These are phyloP conservation scores for Gonioctena quinquepunctata DNA, from an alignment of 1,140 invertebrate genomes.

Conservation along the genomic window DNA sequence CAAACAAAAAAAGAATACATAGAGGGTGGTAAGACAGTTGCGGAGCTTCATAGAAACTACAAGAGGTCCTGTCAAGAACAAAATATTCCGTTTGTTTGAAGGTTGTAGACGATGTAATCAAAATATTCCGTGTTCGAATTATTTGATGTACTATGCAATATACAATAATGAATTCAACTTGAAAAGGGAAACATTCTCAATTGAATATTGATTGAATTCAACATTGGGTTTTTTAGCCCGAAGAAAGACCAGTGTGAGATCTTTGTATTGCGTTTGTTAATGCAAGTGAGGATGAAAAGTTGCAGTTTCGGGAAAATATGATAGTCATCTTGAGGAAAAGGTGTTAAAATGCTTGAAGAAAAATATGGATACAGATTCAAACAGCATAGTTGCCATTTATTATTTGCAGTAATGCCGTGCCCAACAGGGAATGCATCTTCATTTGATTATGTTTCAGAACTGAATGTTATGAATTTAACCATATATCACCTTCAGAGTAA, in stretches of 20 bases:
- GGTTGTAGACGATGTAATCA: too few species aligned
- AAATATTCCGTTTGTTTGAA: background rate
- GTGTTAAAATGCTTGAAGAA: conserved; percentile 45
- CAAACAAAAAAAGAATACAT: conserved; percentile 36
- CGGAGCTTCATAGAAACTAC: conserved; percentile 20
- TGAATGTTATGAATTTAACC: background rate
- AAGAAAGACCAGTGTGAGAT: conserved; percentile 55
- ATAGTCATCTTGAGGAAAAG: conserved; percentile 42
- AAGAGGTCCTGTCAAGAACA: background rate
- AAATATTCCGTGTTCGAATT: background rate
- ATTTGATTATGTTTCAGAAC: conserved; percentile 12
- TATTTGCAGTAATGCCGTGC: conserved; percentile 43
- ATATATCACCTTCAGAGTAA: too few species aligned
- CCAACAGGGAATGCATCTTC: conserved; percentile 38
- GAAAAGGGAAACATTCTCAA: too few species aligned
- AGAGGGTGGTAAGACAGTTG: conserved; percentile 34
- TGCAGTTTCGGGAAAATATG: conserved; percentile 36
- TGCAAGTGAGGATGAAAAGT: conserved; percentile 35
- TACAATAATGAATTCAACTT: conserved; percentile 39
- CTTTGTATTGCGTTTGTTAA: conserved; percentile 46
- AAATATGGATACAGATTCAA: conserved; percentile 22
- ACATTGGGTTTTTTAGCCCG: conserved; percentile 49
- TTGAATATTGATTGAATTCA: too few species aligned
- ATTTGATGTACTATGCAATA: background rate
- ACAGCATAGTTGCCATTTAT: background rate